Evolutionary conservation across 2,797 vertebrate genomes (phyloP).

Genomic region (Holocentrus rufus): DNA sequence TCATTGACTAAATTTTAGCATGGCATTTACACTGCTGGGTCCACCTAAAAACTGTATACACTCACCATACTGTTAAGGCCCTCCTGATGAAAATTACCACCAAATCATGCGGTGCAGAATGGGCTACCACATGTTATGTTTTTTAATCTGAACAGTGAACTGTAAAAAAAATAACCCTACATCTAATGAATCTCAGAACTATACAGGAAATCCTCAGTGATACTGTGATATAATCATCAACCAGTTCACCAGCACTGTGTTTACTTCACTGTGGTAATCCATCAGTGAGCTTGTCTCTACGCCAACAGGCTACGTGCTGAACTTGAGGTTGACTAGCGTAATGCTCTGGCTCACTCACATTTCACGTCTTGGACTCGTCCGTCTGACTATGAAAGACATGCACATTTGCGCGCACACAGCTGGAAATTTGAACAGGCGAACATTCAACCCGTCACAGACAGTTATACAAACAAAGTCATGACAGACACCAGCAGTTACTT

Average conservation of each 20-base stretch:
- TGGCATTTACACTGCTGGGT: background rate
- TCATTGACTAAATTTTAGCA: background rate
- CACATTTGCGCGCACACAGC: background rate
- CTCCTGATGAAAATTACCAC: too few relatives aligned
- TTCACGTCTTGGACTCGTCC: conserved; percentile 4
- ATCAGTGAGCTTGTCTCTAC: background rate
- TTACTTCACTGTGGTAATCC: background rate
- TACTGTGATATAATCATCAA: background rate
- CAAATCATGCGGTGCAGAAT: too few relatives aligned
- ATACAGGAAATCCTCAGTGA: background rate
- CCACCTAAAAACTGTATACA: too few relatives aligned
- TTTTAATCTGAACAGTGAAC: too few relatives aligned
- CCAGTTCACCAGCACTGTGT: background rate
- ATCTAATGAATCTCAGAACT: too few relatives aligned
- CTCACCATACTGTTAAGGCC: background rate
- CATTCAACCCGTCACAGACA: background rate
- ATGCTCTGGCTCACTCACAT: background rate
- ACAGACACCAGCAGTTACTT: conserved; percentile 57
- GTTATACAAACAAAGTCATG: background rate
- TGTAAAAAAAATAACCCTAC: too few relatives aligned
- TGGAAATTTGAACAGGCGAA: background rate
- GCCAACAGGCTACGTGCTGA: conserved; percentile 3
- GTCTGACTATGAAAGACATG: background rate
- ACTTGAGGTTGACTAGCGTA: background rate
- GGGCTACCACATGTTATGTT: too few relatives aligned